A percentile compares a stretch with the other conserved stretches of the same genome.
phyloP scores from a whole-genome alignment of 1,140 invertebrate species.

The Coboldia fuscipes region DNA sequence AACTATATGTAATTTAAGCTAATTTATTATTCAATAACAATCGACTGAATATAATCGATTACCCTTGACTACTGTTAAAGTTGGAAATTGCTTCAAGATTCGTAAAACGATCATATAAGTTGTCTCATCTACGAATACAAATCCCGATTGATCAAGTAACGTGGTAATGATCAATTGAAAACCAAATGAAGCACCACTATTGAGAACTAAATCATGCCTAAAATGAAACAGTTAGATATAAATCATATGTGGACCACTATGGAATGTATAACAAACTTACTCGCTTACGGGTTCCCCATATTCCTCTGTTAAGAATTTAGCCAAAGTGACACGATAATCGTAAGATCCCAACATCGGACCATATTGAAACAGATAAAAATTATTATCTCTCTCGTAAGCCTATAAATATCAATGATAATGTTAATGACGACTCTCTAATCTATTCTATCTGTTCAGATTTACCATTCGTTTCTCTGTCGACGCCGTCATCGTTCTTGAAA shows the following conservation, averaged over 20 bases:
- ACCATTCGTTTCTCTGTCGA: no score
- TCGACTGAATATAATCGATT: no score
- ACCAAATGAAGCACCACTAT: constrained; percentile 38
- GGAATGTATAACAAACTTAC: constrained; percentile 8
- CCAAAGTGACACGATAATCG: constrained; percentile 26
- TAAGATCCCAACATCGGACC: constrained; percentile 25
- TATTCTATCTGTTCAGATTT: no score
- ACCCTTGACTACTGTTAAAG: constrained; percentile 30
- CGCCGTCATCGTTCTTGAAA: no score
- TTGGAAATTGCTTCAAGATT: constrained; percentile 29
- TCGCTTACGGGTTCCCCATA: constrained; percentile 23
- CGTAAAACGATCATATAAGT: constrained; percentile 42
- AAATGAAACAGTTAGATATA: constrained; percentile 6
- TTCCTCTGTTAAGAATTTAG: constrained; percentile 24
- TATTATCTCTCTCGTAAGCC: constrained; percentile 23
- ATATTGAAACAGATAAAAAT: constrained; percentile 31
- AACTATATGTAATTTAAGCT: no score
- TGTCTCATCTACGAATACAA: constrained; percentile 43
- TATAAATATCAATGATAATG: no score
- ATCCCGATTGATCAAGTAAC: constrained; percentile 28
- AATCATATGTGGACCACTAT: constrained; percentile 3
- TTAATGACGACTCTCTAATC: no score
- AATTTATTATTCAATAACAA: no score
- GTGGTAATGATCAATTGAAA: constrained; percentile 31
- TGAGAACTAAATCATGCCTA: constrained; percentile 35